Evolutionary conservation across 1,140 invertebrate species (phyloP).

Genomic region (Atta colombica): DNA sequence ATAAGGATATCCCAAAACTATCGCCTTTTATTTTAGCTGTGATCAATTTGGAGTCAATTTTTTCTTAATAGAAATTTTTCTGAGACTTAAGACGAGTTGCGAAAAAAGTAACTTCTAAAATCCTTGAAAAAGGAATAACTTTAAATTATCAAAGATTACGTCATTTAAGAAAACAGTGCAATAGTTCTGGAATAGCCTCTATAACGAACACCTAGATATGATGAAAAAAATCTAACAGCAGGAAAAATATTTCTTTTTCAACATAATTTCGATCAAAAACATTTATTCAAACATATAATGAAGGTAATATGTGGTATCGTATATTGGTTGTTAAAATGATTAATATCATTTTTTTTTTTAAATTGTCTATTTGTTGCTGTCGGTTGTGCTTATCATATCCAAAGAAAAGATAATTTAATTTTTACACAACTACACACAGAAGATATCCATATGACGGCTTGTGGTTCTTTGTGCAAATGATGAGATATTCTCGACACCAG

Average conservation of each 20-base stretch:
- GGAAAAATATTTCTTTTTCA: slow-evolving; percentile 14
- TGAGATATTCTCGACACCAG: slow-evolving; percentile 40
- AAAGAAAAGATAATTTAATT: slow-evolving; percentile 8
- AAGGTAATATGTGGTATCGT: not conserved
- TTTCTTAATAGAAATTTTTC: slow-evolving; percentile 19
- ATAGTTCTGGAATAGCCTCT: slow-evolving; percentile 38
- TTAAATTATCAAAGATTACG: not conserved
- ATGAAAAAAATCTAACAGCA: not conserved
- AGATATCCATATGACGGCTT: slow-evolving; percentile 33
- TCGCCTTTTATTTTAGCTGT: slow-evolving; percentile 24
- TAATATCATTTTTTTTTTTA: no score
- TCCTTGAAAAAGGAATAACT: not conserved
- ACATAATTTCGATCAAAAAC: not conserved
- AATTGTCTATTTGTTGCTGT: slow-evolving; percentile 38
- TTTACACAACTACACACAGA: slow-evolving; percentile 49
- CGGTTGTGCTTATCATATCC: slow-evolving; percentile 60
- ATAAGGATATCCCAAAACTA: slow-evolving; percentile 26
- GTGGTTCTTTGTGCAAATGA: slow-evolving; percentile 45
- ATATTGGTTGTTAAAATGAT: not conserved
- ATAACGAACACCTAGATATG: not conserved
- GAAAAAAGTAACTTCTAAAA: not conserved
- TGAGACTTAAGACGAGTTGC: not conserved
- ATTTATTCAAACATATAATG: not conserved
- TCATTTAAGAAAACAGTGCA: not conserved
- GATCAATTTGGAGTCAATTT: slow-evolving; percentile 36